A percentile compares a stretch with the other conserved stretches of the same genome.
These are phyloP conservation scores for Ceyx melanurus DNA, from an alignment of 2,113 vertebrate species.

Conservation along the genomic window DNA sequence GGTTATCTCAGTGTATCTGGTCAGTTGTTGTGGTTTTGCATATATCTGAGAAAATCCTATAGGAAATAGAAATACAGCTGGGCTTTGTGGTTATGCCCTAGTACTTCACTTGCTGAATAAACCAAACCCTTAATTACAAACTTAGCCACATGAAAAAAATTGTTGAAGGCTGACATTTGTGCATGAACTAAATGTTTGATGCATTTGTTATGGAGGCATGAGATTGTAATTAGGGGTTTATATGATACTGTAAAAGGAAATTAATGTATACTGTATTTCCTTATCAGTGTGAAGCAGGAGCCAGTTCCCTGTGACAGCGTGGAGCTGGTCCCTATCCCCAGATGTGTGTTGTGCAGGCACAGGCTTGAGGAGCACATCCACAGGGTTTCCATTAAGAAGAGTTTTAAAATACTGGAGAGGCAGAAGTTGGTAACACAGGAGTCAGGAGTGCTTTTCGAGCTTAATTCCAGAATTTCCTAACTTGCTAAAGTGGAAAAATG, in stretches of 20 bases:
- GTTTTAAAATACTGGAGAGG: neutral
- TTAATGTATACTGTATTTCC: neutral
- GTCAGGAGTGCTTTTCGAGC: neutral
- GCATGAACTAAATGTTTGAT: neutral
- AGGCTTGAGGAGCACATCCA: neutral
- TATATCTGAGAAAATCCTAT: neutral
- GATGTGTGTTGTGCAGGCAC: fast-evolving
- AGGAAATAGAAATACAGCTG: neutral
- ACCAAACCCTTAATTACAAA: slow-evolving; percentile 28
- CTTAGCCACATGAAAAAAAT: neutral
- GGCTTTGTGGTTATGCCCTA: neutral
- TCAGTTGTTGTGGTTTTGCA: neutral
- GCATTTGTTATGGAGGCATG: neutral
- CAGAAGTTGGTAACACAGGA: neutral
- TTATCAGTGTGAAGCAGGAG: slow-evolving; percentile 38
- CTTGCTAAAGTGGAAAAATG: neutral
- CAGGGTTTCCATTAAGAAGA: neutral
- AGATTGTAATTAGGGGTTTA: slow-evolving; percentile 52
- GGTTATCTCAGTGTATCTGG: neutral
- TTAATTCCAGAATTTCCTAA: neutral
- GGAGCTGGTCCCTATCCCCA: neutral
- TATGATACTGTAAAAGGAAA: slow-evolving; percentile 1
- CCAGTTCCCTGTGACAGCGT: neutral
- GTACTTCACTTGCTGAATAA: neutral
- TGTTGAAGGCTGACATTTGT: neutral